Conservation (phyloP, 2,888 invertebrate species). For the Globia sparganii region DNA sequence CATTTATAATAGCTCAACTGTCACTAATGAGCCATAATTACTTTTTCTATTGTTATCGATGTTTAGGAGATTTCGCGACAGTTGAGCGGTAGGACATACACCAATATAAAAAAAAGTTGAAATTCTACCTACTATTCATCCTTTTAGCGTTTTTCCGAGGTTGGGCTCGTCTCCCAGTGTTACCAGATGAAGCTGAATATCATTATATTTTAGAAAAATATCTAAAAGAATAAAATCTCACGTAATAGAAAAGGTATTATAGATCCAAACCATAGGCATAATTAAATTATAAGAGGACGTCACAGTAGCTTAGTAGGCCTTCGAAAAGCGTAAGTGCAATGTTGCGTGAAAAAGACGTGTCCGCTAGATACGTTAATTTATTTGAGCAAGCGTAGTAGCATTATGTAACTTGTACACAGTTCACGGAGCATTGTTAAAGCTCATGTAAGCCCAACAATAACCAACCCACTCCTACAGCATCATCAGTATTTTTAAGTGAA, state of each 20-base stretch:
- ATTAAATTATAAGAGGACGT: neutral
- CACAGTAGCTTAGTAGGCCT: neutral
- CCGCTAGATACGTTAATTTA: neutral
- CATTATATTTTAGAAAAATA: slow-evolving; percentile 40
- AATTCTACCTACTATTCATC: slow-evolving; percentile 53
- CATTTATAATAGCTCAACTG: no score
- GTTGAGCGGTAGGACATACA: slow-evolving; percentile 19
- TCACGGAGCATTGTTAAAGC: slow-evolving; percentile 3
- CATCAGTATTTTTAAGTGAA: neutral
- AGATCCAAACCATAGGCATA: neutral
- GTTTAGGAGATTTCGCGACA: no score
- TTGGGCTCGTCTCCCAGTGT: slow-evolving; percentile 43
- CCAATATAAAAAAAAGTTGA: slow-evolving; percentile 30
- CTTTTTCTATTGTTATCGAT: no score
- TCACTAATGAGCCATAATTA: no score
- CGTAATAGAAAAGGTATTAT: neutral
- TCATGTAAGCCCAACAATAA: neutral
- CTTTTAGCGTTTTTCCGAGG: slow-evolving; percentile 48
- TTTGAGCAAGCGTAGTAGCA: neutral
- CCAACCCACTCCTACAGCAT: neutral
- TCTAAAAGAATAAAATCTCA: slow-evolving; percentile 13
- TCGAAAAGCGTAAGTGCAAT: slow-evolving; percentile 20
- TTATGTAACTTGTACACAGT: neutral
- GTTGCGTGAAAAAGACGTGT: neutral
- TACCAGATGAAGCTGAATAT: slow-evolving; percentile 53